These are phyloP conservation scores for Mus pahari DNA, from an alignment of 2,113 vertebrate genomes.

Conservation along the genomic window DNA sequence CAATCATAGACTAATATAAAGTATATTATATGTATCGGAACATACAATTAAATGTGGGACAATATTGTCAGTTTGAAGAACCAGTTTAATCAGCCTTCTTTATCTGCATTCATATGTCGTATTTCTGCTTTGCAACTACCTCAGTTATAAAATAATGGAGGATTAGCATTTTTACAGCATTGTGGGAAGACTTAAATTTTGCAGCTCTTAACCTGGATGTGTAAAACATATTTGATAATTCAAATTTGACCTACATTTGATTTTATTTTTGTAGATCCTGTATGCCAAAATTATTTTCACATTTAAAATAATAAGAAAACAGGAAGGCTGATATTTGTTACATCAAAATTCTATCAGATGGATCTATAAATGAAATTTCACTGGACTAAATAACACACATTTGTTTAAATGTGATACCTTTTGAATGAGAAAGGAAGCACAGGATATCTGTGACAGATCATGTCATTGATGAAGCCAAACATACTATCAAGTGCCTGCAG, in stretches of 20 bases:
- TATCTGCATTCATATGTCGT: background rate
- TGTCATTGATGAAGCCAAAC: background rate
- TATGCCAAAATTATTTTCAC: background rate
- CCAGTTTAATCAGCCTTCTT: background rate
- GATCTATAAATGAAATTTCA: background rate
- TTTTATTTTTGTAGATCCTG: background rate
- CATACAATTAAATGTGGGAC: background rate
- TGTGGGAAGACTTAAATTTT: background rate
- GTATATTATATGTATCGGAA: background rate
- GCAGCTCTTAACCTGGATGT: background rate
- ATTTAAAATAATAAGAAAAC: background rate
- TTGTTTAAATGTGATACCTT: background rate
- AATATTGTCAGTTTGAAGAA: background rate
- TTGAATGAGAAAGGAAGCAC: background rate
- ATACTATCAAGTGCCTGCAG: background rate
- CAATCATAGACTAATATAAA: background rate
- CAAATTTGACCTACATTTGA: background rate
- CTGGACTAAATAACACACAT: background rate
- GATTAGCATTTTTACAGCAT: background rate
- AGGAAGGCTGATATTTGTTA: background rate
- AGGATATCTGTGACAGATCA: background rate
- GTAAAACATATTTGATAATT: background rate
- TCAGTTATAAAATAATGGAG: background rate
- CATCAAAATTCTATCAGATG: background rate
- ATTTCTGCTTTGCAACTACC: background rate